Conservation (phyloP, 2,113 vertebrate species). For the Orientallactaga bullata region DNA sequence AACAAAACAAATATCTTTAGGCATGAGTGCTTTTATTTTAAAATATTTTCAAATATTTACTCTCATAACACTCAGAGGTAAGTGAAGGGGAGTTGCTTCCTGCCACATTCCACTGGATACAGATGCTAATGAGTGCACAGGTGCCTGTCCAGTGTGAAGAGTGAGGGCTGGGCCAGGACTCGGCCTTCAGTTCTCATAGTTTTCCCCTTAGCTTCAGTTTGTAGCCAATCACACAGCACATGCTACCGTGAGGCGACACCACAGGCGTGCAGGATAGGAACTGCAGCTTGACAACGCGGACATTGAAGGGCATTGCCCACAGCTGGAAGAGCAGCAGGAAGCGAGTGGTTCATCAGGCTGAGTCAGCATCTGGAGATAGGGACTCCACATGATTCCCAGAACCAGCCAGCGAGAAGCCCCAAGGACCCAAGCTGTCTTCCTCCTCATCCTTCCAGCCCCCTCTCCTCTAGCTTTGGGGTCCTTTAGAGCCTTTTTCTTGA, state of each 20-base stretch:
- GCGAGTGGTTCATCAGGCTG: too few species aligned
- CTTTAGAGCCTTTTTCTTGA: neutral
- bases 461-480: neutral
- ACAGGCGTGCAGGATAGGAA: neutral
- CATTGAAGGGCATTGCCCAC: neutral
- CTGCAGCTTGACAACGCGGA: neutral
- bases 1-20: neutral
- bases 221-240: neutral
- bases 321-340: neutral
- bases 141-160: neutral
- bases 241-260: neutral
- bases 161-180: neutral
- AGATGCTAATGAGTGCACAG: neutral
- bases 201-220: neutral
- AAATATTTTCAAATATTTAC: neutral
- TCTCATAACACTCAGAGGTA: neutral
- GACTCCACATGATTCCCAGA: rapidly evolving
- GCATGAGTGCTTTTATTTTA: neutral
- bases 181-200: neutral
- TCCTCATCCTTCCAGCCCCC: neutral
- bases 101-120: neutral
- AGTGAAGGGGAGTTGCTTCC: neutral
- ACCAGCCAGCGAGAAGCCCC: too few species aligned
- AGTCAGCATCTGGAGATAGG: too few species aligned
- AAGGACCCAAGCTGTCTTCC: too few species aligned